These are phyloP conservation scores for Hydractinia symbiolongicarpus DNA, from an alignment of 30 jellyfish, hydroid and myxozoan genomes.

Conservation along the genomic window DNA sequence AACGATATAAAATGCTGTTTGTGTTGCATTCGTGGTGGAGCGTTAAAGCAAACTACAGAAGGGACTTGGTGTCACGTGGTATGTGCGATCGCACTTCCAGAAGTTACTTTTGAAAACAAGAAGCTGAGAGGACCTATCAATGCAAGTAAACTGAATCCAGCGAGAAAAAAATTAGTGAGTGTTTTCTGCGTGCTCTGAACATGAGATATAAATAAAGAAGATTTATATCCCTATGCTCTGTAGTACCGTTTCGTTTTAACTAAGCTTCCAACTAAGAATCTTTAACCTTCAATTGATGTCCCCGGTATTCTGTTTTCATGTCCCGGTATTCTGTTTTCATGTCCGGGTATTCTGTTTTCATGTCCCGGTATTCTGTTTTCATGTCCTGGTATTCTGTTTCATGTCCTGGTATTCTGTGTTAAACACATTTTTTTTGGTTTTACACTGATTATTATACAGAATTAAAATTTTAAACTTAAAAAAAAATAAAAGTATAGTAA, in stretches of 20 bases:
- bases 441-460: neutral
- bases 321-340: no score
- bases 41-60: slow-evolving; percentile 59
- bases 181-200: neutral
- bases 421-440: neutral
- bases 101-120: slow-evolving; percentile 45
- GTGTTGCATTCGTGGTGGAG: slow-evolving; percentile 82
- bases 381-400: no score
- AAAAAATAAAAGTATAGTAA: neutral
- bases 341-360: no score
- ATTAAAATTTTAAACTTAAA: neutral
- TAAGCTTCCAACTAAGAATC: neutral
- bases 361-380: no score
- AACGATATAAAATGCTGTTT: slow-evolving; percentile 41
- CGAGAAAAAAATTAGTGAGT: slow-evolving; percentile 68
- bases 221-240: no score
- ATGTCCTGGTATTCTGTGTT: neutral
- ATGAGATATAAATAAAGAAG: no score
- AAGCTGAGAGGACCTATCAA: slow-evolving; percentile 50
- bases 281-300: neutral
- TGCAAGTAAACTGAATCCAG: slow-evolving; percentile 49
- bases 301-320: no score
- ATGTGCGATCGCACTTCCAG: slow-evolving; percentile 78
- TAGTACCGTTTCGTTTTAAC: neutral
- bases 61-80: slow-evolving; percentile 84